Evolutionary conservation across 2,888 invertebrate species (phyloP).

Genomic region (Rhagonycha fulva): DNA sequence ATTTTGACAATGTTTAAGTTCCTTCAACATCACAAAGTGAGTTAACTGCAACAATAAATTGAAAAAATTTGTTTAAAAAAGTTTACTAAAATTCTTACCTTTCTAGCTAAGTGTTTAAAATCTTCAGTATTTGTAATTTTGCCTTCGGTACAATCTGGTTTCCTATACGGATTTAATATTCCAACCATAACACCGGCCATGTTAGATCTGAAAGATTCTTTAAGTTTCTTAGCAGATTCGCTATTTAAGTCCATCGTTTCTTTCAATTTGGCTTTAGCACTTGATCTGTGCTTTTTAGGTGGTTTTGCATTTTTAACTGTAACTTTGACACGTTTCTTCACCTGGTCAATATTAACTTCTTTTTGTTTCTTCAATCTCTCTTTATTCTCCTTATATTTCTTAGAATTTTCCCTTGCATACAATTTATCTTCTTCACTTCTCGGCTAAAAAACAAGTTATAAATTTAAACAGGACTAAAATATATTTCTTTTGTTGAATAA

Average conservation of each 20-base stretch:
- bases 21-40: constrained; percentile 94
- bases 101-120: constrained; percentile 92
- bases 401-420: constrained; percentile 70
- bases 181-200: constrained; percentile 84
- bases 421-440: constrained; percentile 78
- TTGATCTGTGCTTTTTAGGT: constrained; percentile 42
- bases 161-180: constrained; percentile 86
- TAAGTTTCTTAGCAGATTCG: constrained; percentile 70
- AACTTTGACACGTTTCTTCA: constrained; percentile 55
- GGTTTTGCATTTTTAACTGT: constrained; percentile 34
- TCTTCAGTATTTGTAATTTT: constrained; percentile 88
- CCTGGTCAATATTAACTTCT: constrained; percentile 56
- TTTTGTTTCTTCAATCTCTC: constrained; percentile 74
- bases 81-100: constrained; percentile 60
- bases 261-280: constrained; percentile 47
- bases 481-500: background rate
- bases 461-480: background rate
- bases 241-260: constrained; percentile 51
- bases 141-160: constrained; percentile 81
- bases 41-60: constrained; percentile 71
- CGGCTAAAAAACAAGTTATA: constrained; percentile 61
- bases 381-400: constrained; percentile 78
- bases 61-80: background rate
- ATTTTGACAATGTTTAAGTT: constrained; percentile 87
- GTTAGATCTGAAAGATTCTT: constrained; percentile 81